These are phyloP conservation scores for Bombylius discolor DNA, from an alignment of 2,888 invertebrate species.

Conservation along the genomic window DNA sequence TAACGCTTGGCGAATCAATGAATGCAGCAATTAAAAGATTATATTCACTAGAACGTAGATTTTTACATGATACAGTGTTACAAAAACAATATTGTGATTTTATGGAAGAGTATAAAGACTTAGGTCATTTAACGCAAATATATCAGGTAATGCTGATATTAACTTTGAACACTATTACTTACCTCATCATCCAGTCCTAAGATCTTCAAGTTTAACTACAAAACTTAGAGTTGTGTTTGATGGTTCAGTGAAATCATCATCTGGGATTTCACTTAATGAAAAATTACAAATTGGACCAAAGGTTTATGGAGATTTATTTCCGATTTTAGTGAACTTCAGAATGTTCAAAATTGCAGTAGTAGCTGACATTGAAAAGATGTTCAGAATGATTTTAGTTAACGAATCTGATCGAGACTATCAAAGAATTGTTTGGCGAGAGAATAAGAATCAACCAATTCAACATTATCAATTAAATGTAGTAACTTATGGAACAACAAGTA, in stretches of 20 bases:
- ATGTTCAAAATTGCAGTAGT: conserved; percentile 10
- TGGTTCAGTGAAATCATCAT: background rate
- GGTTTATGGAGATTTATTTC: background rate
- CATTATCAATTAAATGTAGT: conserved; percentile 7
- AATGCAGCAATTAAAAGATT: too few relatives aligned
- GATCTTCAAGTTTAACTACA: too few relatives aligned
- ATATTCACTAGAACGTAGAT: too few relatives aligned
- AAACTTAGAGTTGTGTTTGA: too few relatives aligned
- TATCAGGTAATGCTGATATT: too few relatives aligned
- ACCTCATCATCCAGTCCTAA: too few relatives aligned
- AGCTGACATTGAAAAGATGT: conserved; percentile 21
- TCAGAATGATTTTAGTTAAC: conserved; percentile 16
- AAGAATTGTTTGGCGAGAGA: conserved; percentile 1
- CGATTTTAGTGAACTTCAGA: background rate
- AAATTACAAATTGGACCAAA: background rate
- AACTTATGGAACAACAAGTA: conserved; percentile 5
- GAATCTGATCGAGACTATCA: conserved; percentile 19
- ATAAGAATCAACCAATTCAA: background rate
- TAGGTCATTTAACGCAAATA: too few relatives aligned
- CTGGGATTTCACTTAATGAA: conserved; percentile 3
- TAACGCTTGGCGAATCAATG: too few relatives aligned
- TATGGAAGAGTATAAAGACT: too few relatives aligned
- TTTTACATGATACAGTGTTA: too few relatives aligned
- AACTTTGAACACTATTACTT: too few relatives aligned
- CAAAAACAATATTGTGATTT: too few relatives aligned